Evolutionary conservation across 2,797 vertebrate species (phyloP).

Genomic region (Alcedo atthis): DNA sequence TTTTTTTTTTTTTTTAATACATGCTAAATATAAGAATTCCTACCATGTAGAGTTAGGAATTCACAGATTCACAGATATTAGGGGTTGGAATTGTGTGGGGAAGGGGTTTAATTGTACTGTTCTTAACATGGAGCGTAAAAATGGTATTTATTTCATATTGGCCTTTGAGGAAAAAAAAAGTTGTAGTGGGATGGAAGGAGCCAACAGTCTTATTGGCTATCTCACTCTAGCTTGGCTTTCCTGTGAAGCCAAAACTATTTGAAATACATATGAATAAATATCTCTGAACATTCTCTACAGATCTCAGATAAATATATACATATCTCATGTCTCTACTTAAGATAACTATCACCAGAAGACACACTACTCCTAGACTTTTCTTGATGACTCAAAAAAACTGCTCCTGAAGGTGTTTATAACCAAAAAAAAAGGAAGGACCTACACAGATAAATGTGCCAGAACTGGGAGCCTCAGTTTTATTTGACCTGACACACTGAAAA

Average conservation of each 20-base stretch:
- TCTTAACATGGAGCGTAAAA: neutral
- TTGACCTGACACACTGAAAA: neutral
- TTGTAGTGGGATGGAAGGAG: neutral
- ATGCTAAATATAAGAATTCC: neutral
- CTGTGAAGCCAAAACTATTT: neutral
- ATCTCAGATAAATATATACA: neutral
- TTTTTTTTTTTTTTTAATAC: no score
- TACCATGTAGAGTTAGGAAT: neutral
- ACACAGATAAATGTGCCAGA: neutral
- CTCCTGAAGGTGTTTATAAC: neutral
- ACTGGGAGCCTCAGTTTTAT: neutral
- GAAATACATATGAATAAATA: neutral
- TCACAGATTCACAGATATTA: neutral
- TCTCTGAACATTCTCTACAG: neutral
- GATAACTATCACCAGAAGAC: neutral
- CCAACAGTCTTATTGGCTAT: neutral
- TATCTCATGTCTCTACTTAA: neutral
- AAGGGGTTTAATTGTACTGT: neutral
- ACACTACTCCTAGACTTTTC: neutral
- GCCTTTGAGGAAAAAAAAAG: neutral
- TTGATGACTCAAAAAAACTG: neutral
- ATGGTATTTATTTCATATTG: neutral
- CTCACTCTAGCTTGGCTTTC: neutral
- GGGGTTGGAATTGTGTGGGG: neutral
- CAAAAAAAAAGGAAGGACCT: neutral